These are phyloP conservation scores for Ips typographus DNA, from an alignment of 1,140 invertebrate species.

Conservation along the genomic window DNA sequence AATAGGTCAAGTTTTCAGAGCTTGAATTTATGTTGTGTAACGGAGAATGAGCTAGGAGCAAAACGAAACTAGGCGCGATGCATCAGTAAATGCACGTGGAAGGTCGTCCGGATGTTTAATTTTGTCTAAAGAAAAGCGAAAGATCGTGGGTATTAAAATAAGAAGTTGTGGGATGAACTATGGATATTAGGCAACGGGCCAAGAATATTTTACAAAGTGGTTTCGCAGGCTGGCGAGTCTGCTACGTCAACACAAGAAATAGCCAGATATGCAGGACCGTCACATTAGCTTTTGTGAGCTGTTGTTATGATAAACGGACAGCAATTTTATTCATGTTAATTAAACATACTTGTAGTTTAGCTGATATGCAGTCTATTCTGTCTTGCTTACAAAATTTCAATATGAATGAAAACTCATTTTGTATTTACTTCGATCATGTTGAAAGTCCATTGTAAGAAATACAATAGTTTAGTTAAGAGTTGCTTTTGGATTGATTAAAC, in stretches of 20 bases:
- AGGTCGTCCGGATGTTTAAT: slow-evolving; percentile 21
- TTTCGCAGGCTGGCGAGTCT: slow-evolving; percentile 1
- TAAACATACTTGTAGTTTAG: too few relatives aligned
- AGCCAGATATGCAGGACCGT: slow-evolving; percentile 4
- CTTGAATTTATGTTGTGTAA: slow-evolving; percentile 15
- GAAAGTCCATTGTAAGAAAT: too few relatives aligned
- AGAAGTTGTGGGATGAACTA: slow-evolving; percentile 36
- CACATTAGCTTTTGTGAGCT: background rate
- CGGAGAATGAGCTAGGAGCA: slow-evolving; percentile 6
- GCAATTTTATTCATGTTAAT: too few relatives aligned
- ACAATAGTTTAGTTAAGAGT: too few relatives aligned
- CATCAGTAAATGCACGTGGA: slow-evolving; percentile 19
- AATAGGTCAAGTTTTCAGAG: slow-evolving; percentile 28
- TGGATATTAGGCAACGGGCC: slow-evolving; percentile 34
- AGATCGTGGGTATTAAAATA: slow-evolving; percentile 32
- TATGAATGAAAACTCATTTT: too few relatives aligned
- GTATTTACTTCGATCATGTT: too few relatives aligned
- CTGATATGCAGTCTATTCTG: too few relatives aligned
- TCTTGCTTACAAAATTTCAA: too few relatives aligned
- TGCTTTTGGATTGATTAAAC: too few relatives aligned
- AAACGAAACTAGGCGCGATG: slow-evolving; percentile 11
- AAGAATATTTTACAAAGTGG: slow-evolving; percentile 34
- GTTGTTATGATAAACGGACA: too few relatives aligned
- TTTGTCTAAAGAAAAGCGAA: slow-evolving; percentile 26
- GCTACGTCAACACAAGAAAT: slow-evolving; percentile 31